Evolutionary conservation across 2,797 vertebrate genomes (phyloP), one percentile per base, ranked within the genome.

Genomic region (Takifugu ocellatus): DNA sequence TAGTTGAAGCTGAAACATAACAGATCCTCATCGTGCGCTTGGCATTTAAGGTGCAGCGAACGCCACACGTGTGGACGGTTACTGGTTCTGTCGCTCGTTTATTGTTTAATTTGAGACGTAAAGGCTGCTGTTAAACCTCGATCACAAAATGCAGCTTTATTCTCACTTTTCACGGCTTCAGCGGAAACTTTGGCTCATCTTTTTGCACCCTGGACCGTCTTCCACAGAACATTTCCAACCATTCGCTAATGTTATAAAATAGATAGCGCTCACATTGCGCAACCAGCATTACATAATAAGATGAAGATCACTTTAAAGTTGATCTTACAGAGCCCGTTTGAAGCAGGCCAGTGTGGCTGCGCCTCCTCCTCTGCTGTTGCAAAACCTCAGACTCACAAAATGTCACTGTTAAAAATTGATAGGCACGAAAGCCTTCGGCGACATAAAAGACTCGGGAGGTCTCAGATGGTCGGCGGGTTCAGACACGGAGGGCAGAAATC

Each of bases 371-470:
- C 49, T 59, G 69, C 57, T 39, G 61, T 52, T 74, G 72, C 82
- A 75, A 80, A 86, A 87, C 78, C 76, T 72, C 68, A 71, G 74
- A 77, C 72, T 84, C 86, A 84, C 67, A 88, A 33, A 27, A 49
- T 24, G 47, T 26, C 47, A 24, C 46, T 48, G 46, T 25, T 11
- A 48, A 25, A 25, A 48, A 48, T 25, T 11, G 46, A 44, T 16
- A 44, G 16, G 15, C 36, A 44, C 36, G 9, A 44, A 10, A 17
- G 43, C 15, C 16, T 16, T 44, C 43, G n/a, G 46, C 17, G 8
- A 48, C 46, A 48, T 48, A 21, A 48, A 48, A 48, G 46, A 25
- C 46, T 5, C 2, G 17, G 8, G 10, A 25, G 46, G 21, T 48
- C 46, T 25, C 46, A 24, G 17, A 25, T 21, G 3, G 5, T 25